These are phyloP conservation scores for Hofmannophila pseudospretella DNA, from an alignment of 2,888 invertebrate species.

Conservation along the genomic window DNA sequence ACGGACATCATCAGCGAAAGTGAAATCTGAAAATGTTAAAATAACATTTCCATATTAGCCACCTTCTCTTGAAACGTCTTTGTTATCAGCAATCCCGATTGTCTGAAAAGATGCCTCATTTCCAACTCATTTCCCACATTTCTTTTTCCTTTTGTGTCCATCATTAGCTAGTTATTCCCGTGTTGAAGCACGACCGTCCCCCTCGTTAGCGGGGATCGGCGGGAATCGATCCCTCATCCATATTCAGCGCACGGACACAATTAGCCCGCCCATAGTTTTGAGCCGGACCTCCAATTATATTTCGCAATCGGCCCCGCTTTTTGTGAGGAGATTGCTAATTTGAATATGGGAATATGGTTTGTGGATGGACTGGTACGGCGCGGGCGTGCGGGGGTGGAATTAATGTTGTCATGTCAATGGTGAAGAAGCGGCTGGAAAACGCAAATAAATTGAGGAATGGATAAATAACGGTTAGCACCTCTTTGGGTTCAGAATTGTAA, in stretches of 20 bases:
- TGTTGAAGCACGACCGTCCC: neutral
- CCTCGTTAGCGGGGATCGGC: conserved; percentile 15
- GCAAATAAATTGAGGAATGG: too few relatives aligned
- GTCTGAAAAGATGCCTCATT: too few relatives aligned
- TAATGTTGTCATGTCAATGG: neutral
- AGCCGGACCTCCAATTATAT: conserved; percentile 59
- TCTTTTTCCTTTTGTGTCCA: neutral
- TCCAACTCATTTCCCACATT: too few relatives aligned
- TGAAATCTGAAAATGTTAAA: too few relatives aligned
- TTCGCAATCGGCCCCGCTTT: conserved; percentile 48
- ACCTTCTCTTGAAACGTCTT: neutral
- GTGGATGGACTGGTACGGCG: conserved; percentile 6
- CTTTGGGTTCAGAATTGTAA: too few relatives aligned
- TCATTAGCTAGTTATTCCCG: neutral
- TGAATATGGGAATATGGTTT: conserved; percentile 33
- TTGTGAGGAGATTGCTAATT: conserved; percentile 40
- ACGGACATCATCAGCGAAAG: too few relatives aligned
- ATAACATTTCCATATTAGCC: neutral
- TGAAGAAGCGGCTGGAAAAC: too few relatives aligned
- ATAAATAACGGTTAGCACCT: too few relatives aligned
- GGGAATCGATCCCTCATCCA: conserved; percentile 51
- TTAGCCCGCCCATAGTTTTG: conserved; percentile 49
- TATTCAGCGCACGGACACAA: conserved; percentile 60
- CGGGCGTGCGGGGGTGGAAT: neutral
- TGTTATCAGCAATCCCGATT: too few relatives aligned